Evolutionary conservation across 2,888 invertebrate species (phyloP), one percentile per base, ranked within the genome.

Genomic region (Chrysodeixis includens): DNA sequence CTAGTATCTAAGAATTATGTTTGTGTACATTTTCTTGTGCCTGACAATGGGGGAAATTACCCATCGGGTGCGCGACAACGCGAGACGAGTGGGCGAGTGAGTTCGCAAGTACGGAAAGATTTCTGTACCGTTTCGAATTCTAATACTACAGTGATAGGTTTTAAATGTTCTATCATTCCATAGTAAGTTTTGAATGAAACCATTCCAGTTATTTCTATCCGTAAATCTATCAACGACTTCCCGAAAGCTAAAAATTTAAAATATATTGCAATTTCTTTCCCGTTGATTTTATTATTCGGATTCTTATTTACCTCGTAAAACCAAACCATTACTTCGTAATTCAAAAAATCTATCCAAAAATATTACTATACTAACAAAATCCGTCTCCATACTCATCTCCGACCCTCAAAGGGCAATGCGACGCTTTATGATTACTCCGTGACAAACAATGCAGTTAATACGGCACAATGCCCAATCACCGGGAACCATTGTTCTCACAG

Each of bases 11-110:
- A 30, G 53, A 69, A 70, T 51, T 51, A 76, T 72, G 71, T 44
- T 26, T 75, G 83, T 79, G 64, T 85, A 87, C 84, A 89, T 91
- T 93, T 93, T 91, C 92, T 93, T 93, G 92, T 81, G 85, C 80
- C 86, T 90, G 92, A 94, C 94, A 94, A 94, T 94, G 82, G 92
- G 87, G 93, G 85, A 93, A 94, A 94, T 94, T 93, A 94, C 93
- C 94, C 91, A 90, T 90, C 80, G 91, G 87, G 88, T 78, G 87
- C 84, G 90, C 90, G 91, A 87, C 90, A 88, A 86, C 85, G 82
- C 84, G 83, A 81, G 81, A 78, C 83, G 85, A 90, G 88, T 88
- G 87, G 89, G 86, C 79, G 83, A 78, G 66, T 65, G 65, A 83
- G 65, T 76, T 63, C 3, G 20, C 53, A 65, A 74, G 66, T 85